phyloP scores from a whole-genome alignment of 2,113 vertebrate species.

The Cottus gobio region DNA sequence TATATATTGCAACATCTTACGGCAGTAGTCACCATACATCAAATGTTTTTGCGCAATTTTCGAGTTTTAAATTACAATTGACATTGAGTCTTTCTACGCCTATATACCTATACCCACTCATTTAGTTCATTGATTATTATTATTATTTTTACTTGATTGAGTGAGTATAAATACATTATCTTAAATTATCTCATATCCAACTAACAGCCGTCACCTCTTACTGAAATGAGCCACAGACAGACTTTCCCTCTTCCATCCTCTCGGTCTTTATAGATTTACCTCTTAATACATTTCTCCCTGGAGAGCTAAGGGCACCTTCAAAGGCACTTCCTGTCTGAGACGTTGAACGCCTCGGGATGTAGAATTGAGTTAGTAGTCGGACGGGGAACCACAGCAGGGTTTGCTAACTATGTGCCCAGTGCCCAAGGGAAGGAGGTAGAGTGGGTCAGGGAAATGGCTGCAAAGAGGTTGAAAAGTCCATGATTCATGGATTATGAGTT shows the following conservation, averaged over 20 bases:
- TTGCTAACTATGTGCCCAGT: constrained; percentile 45
- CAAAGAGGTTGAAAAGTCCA: constrained; percentile 32
- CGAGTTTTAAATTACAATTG: too few species aligned
- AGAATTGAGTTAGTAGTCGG: constrained; percentile 49
- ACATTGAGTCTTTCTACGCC: too few species aligned
- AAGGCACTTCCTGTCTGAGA: constrained; percentile 49
- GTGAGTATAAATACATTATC: too few species aligned
- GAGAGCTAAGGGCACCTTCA: constrained; percentile 54
- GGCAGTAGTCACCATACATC: too few species aligned
- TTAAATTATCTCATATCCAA: constrained; percentile 9
- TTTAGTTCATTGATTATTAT: too few species aligned
- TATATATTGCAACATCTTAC: too few species aligned
- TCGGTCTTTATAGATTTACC: constrained; percentile 31
- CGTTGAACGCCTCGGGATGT: constrained; percentile 31
- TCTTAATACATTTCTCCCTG: constrained; percentile 34
- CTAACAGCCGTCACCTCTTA: constrained; percentile 21
- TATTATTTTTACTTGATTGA: too few species aligned
- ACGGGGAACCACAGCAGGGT: constrained; percentile 40
- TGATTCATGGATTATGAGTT: constrained; percentile 67
- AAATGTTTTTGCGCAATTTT: too few species aligned
- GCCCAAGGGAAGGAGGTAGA: constrained; percentile 46
- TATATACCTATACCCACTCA: too few species aligned
- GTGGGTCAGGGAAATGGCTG: constrained; percentile 55
- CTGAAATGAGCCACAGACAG: constrained; percentile 21
- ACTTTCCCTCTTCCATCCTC: constrained; percentile 8